These are phyloP conservation scores for Vultur gryphus DNA, from an alignment of 2,797 vertebrate genomes.

Conservation along the genomic window DNA sequence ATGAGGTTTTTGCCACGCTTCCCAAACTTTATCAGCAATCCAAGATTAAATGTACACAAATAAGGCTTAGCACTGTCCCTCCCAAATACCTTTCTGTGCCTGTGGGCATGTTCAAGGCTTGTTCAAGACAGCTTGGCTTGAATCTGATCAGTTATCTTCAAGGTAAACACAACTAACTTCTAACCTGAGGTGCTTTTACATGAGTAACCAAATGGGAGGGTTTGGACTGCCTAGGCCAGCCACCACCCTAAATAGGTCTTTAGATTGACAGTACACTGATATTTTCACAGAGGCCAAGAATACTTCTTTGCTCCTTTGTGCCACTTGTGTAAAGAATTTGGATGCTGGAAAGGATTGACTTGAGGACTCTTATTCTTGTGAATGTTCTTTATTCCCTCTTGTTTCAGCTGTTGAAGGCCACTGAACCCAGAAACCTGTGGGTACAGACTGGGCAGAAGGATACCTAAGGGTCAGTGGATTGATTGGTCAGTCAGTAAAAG, in stretches of 20 bases:
- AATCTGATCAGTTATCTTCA: constrained; percentile 12
- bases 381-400: not conserved
- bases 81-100: constrained; percentile 27
- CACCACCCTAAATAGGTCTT: not conserved
- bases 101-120: constrained; percentile 27
- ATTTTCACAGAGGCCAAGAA: not conserved
- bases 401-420: not conserved
- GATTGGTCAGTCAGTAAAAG: not conserved
- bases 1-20: not conserved
- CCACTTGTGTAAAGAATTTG: not conserved
- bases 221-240: not conserved
- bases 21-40: not conserved
- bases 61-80: not conserved
- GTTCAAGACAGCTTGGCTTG: not conserved
- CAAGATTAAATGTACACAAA: not conserved
- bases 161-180: not conserved
- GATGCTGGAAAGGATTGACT: not conserved
- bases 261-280: not conserved
- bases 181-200: not conserved
- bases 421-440: not conserved
- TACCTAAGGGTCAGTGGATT: not conserved
- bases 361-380: not conserved
- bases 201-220: not conserved
- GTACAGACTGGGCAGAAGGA: not conserved
- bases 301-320: not conserved